These are phyloP conservation scores for Drosophila quinaria DNA, from an alignment of 2,888 invertebrate genomes.

Conservation along the genomic window DNA sequence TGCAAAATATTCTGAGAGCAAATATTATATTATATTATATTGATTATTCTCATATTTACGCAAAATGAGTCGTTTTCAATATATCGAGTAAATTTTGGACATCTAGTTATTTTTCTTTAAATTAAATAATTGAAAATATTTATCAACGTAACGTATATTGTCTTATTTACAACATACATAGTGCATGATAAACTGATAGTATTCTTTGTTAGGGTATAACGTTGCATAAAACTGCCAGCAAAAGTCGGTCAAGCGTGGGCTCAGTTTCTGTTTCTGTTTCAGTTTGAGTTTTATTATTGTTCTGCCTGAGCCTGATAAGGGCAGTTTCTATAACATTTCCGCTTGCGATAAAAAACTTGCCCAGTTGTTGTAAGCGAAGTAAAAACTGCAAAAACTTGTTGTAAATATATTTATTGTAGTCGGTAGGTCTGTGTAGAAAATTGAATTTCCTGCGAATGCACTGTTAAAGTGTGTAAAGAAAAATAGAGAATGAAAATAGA, in stretches of 20 bases:
- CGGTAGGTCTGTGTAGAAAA: constrained; percentile 38
- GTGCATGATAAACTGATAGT: background rate
- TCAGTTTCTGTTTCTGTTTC: constrained; percentile 8
- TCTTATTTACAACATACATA: background rate
- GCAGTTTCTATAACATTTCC: constrained; percentile 19
- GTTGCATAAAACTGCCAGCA: constrained; percentile 45
- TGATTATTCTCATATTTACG: too few relatives aligned
- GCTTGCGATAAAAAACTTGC: constrained; percentile 25
- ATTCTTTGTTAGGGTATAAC: constrained; percentile 42
- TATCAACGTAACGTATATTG: background rate
- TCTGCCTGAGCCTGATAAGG: constrained; percentile 10
- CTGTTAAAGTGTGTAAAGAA: constrained; percentile 10
- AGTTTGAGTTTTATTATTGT: constrained; percentile 22
- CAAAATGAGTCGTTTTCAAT: too few relatives aligned
- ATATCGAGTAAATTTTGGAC: too few relatives aligned
- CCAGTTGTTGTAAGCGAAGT: constrained; percentile 9
- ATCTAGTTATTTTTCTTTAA: too few relatives aligned
- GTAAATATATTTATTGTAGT: constrained; percentile 6
- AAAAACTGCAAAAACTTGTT: constrained; percentile 1
- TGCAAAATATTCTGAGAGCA: background rate
- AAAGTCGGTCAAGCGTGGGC: constrained; percentile 38
- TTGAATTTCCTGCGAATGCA: constrained; percentile 64
- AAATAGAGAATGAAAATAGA: constrained; percentile 25
- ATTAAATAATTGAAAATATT: too few relatives aligned
- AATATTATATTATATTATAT: too few relatives aligned